A percentile compares a stretch with the other conserved stretches of the same genome.
phyloP scores from a whole-genome alignment of 2,888 invertebrate species.

The Drosophila algonquin region DNA sequence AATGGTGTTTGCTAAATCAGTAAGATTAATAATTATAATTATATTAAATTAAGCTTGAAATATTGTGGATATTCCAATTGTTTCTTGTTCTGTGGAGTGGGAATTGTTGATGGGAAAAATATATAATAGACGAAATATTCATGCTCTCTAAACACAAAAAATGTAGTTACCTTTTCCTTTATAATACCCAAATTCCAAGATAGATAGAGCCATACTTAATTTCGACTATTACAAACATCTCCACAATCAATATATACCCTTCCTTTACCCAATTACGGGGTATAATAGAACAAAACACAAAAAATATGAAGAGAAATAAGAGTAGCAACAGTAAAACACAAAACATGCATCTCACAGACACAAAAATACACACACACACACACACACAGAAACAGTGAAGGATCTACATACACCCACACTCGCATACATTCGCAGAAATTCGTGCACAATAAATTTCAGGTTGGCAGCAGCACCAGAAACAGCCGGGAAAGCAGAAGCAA shows the following conservation, averaged over 20 bases:
- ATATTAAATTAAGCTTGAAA: too few species aligned
- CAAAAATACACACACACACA: constrained; percentile 18
- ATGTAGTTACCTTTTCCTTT: too few species aligned
- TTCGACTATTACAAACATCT: neutral
- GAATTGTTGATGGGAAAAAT: too few species aligned
- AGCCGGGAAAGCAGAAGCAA: constrained; percentile 30
- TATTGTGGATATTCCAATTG: too few species aligned
- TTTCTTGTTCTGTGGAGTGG: too few species aligned
- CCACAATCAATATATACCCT: neutral
- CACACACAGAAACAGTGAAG: neutral
- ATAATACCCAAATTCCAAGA: neutral
- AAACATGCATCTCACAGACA: constrained; percentile 41
- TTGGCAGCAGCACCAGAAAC: constrained; percentile 36
- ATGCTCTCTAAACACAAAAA: too few species aligned
- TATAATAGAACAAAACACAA: constrained; percentile 3
- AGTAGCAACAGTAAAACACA: constrained; percentile 43
- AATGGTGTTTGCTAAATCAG: too few species aligned
- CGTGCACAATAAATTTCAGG: constrained; percentile 67
- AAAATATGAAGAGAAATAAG: constrained; percentile 16
- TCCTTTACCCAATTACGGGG: neutral
- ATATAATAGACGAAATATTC: too few species aligned
- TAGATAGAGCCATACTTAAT: neutral
- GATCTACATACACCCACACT: neutral
- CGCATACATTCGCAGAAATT: constrained; percentile 29
- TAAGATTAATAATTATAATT: too few species aligned